Base-by-base conservation (phyloP, 2,797 vertebrate species). In the Lophius americanus region DNA sequence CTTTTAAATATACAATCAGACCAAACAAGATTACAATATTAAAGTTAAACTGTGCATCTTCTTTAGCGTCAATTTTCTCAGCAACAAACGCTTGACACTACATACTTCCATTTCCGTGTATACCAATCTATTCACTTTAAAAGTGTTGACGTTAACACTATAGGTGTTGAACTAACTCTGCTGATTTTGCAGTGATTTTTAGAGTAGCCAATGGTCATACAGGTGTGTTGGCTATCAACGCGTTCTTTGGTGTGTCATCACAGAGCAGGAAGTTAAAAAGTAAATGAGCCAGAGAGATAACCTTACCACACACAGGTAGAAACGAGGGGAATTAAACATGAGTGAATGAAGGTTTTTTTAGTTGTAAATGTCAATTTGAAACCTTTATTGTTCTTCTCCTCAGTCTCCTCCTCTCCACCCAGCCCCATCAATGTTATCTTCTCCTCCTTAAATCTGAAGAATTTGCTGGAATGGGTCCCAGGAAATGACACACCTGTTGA, bases 401-500 rank as follows among this genome's bases (percentile, higher is more conserved):
- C 64, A 83, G 73, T 55, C 43, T 71, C 71, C 39, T 53, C 62
- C 35, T 41, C 59, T 53, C 75, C 48, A 12, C 75, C 88, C 3
- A 75, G 64, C 9, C 94, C 93, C 0, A 47, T 6, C 48, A 49
- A 86, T 5, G 89, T 93, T 46, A 53, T 8, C 48, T 94, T 92
- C 75, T 69, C 76, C 37, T 94, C 93, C 0, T 9, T 88, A 13
- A 92, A 94, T 67, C 83, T 95, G 58, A 89, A 68, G 63, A 95
- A 94, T 61, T 10, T 75, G 0, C 63, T 95, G 38, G 66, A 79
- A 0, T 95, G 94, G 94, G 51, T 14, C 5, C 86, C 91, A 12
- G 92, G 84, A 63, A 57, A 78, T 4, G 12, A 33, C 38, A 71
- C 77, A 0, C 47, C 41, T 0, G 55, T 51, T 0, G 76, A 70